Evolutionary conservation across 2,888 invertebrate genomes (phyloP).

Genomic region (Erannis defoliaria): DNA sequence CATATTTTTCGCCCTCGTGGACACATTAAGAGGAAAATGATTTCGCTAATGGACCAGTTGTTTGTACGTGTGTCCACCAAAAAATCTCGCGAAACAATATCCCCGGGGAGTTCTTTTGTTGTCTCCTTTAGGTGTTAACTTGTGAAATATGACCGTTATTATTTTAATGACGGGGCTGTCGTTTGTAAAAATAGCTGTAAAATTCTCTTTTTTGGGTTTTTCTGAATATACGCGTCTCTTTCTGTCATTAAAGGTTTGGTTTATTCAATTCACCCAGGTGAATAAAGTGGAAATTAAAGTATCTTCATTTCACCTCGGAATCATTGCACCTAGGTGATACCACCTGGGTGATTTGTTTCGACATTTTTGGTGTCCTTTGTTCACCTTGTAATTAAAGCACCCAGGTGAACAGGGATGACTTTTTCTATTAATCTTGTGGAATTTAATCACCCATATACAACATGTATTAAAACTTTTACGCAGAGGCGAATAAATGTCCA

Average conservation of each 20-base stretch:
- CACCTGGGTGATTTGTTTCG: too few relatives aligned
- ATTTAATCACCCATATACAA: too few relatives aligned
- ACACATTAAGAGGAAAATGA: constrained; percentile 78
- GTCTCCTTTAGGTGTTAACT: constrained; percentile 57
- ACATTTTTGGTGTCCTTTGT: too few relatives aligned
- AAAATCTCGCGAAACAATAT: constrained; percentile 56
- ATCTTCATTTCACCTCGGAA: too few relatives aligned
- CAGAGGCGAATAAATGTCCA: too few relatives aligned
- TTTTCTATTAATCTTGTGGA: too few relatives aligned
- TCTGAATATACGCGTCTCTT: constrained; percentile 1
- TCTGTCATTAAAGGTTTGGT: constrained; percentile 5
- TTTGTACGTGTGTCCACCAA: constrained; percentile 58
- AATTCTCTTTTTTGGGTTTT: constrained; percentile 10
- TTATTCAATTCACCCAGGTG: neutral
- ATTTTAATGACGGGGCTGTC: constrained; percentile 38
- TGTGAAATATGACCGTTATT: constrained; percentile 49
- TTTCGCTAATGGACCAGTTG: constrained; percentile 77
- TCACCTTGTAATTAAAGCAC: too few relatives aligned
- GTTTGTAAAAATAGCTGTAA: constrained; percentile 15
- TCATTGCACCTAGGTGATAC: too few relatives aligned
- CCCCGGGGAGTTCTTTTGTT: constrained; percentile 56
- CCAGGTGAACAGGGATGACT: too few relatives aligned
- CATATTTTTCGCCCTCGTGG: constrained; percentile 67
- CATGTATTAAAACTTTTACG: too few relatives aligned
- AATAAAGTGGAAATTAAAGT: too few relatives aligned